Conservation (phyloP, 2,113 vertebrate species). For the Agapornis roseicollis region DNA sequence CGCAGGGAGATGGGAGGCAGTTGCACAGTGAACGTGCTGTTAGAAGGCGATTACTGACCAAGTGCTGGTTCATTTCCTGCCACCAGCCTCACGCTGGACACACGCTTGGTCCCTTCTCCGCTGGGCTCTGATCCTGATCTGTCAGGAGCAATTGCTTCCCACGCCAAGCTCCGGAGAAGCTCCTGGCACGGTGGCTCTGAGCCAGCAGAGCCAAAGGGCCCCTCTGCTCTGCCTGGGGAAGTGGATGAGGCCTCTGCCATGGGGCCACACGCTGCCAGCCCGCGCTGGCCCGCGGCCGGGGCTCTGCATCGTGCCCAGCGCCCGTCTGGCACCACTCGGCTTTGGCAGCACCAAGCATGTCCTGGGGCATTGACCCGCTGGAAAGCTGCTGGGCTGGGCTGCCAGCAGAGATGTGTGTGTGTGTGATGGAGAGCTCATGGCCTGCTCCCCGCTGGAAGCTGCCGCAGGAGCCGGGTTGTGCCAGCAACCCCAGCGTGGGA, state of each 20-base stretch:
- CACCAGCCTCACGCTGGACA: accelerated
- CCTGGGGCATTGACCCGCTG: background rate
- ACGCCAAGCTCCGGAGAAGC: background rate
- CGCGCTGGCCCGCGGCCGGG: background rate
- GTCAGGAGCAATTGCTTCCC: accelerated
- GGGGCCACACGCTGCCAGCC: background rate
- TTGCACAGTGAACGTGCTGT: background rate
- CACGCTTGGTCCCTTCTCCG: accelerated
- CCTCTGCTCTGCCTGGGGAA: background rate
- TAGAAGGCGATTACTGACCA: background rate
- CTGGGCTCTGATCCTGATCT: background rate
- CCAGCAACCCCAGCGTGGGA: background rate
- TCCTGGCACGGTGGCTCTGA: accelerated
- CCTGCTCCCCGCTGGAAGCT: accelerated
- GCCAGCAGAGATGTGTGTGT: background rate
- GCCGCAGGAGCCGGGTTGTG: accelerated
- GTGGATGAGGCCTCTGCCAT: background rate
- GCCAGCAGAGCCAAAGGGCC: background rate
- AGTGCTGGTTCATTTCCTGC: background rate
- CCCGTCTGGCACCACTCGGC: background rate
- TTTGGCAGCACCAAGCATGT: background rate
- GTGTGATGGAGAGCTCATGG: background rate
- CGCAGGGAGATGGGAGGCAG: accelerated
- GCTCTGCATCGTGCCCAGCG: background rate
- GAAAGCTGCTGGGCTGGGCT: background rate